These are phyloP conservation scores for Calycopis cecrops DNA, from an alignment of 1,140 invertebrate genomes.

Conservation along the genomic window DNA sequence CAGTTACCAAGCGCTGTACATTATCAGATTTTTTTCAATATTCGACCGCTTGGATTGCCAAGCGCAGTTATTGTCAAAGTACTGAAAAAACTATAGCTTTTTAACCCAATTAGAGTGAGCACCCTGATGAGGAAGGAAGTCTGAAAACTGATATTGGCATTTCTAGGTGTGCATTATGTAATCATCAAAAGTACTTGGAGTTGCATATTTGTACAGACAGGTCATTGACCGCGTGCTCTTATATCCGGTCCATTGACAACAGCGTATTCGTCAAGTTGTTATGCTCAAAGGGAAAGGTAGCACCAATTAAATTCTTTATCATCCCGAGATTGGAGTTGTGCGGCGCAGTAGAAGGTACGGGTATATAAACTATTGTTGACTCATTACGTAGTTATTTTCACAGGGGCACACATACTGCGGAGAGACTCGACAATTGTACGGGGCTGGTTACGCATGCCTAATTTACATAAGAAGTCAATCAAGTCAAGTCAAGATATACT, in stretches of 20 bases:
- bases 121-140: too few species aligned
- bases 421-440: conserved; percentile 8
- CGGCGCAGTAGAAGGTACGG: neutral
- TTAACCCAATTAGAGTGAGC: too few species aligned
- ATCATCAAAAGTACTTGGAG: conserved; percentile 11
- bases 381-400: conserved; percentile 5
- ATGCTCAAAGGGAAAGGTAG: conserved; percentile 14
- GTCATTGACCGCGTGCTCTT: conserved; percentile 17
- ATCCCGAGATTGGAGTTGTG: conserved; percentile 10
- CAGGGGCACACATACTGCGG: conserved; percentile 8
- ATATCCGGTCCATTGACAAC: conserved; percentile 13
- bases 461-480: conserved; percentile 3
- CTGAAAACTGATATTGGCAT: neutral
- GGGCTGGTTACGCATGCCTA: neutral
- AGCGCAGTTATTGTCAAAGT: too few species aligned
- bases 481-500: conserved; percentile 9
- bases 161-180: conserved; percentile 1
- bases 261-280: conserved; percentile 7
- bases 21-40: too few species aligned
- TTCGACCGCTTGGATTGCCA: too few species aligned
- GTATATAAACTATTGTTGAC: neutral
- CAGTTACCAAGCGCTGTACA: too few species aligned
- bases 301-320: conserved; percentile 6
- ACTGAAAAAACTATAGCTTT: too few species aligned
- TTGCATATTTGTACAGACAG: conserved; percentile 14